phyloP scores from a whole-genome alignment of 2,888 invertebrate genomes.

The Drosophila anomalata region DNA sequence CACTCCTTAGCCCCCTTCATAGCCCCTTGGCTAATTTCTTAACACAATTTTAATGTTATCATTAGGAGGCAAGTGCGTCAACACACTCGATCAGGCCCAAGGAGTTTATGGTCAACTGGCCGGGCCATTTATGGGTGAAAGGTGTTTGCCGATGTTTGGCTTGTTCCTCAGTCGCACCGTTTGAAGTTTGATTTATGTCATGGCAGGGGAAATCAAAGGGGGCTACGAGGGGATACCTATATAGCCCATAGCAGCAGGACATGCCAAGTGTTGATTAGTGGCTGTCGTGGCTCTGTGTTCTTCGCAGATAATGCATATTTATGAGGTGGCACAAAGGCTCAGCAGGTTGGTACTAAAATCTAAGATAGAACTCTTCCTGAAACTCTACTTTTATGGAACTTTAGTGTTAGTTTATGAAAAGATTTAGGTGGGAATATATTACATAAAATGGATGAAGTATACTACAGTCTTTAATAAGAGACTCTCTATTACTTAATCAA shows the following conservation, averaged over 20 bases:
- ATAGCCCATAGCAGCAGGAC: constrained; percentile 42
- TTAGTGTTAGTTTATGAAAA: neutral
- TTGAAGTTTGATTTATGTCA: constrained; percentile 73
- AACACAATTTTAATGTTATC: constrained; percentile 78
- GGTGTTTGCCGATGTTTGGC: constrained; percentile 44
- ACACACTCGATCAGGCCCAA: constrained; percentile 23
- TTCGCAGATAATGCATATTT: constrained; percentile 11
- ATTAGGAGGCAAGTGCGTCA: constrained; percentile 73
- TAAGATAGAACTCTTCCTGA: neutral
- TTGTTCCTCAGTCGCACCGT: constrained; percentile 53
- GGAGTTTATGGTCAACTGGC: constrained; percentile 53
- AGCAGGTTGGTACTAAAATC: neutral
- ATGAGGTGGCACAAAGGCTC: constrained; percentile 7
- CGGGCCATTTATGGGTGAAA: constrained; percentile 74
- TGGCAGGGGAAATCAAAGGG: neutral
- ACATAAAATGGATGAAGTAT: neutral
- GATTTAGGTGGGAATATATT: neutral
- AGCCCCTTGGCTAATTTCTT: constrained; percentile 70
- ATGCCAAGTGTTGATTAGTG: constrained; percentile 49
- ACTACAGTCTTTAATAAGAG: neutral
- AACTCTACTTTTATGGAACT: constrained; percentile 1
- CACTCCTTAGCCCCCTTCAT: constrained; percentile 4
- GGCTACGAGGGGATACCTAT: neutral
- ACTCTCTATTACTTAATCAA: too few species aligned
- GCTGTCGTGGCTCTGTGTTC: constrained; percentile 19